Percentiles rank a stretch among this genome's conserved stretches.
Conservation (phyloP, 2,113 vertebrate genomes). For the Alexandromys fortis region DNA sequence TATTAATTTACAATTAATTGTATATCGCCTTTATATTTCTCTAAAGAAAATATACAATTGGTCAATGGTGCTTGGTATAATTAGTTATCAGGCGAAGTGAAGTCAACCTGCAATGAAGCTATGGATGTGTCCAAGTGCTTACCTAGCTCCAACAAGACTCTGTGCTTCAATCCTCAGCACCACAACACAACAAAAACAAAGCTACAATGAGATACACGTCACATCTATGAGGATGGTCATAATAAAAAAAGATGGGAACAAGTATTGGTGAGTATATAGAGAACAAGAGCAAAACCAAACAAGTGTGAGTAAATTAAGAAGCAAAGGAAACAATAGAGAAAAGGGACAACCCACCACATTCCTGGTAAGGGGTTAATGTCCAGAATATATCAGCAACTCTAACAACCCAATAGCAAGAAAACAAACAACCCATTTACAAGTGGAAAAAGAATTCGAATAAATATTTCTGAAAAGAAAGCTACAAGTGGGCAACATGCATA, state of each 20-base stretch:
- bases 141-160: background rate
- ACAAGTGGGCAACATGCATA: background rate
- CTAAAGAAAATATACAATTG: conserved; percentile 21
- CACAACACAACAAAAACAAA: background rate
- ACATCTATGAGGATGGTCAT: background rate
- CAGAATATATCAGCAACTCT: background rate
- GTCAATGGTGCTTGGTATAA: background rate
- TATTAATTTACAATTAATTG: background rate
- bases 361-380: background rate
- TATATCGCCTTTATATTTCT: background rate
- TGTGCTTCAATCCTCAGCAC: background rate
- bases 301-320: background rate
- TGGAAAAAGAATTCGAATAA: background rate
- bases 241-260: background rate
- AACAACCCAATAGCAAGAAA: background rate
- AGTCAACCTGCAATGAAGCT: background rate
- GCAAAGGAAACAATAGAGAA: background rate
- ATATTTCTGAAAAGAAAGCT: background rate
- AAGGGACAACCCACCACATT: background rate
- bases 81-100: conserved; percentile 7
- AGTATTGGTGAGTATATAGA: background rate
- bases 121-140: background rate
- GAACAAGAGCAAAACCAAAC: background rate
- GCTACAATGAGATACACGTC: background rate
- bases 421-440: background rate